These are phyloP conservation scores for Lacerta agilis DNA, from an alignment of 2,797 vertebrate species.

Conservation along the genomic window DNA sequence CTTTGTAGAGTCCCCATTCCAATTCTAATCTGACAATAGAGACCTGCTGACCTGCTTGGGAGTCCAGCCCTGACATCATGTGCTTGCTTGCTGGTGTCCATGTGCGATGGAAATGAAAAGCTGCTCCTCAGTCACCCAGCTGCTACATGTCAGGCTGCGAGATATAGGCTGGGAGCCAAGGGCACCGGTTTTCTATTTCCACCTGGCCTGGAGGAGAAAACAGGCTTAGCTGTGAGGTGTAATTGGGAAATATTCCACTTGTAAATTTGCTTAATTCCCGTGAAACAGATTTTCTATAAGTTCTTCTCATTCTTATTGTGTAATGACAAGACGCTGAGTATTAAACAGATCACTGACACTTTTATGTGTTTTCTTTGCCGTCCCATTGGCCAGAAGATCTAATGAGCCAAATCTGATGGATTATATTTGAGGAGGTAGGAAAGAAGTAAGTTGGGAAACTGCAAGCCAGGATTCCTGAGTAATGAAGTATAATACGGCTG, in stretches of 20 bases:
- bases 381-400: neutral
- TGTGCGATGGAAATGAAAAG: too few relatives aligned
- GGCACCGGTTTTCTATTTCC: too few relatives aligned
- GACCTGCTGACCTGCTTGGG: too few relatives aligned
- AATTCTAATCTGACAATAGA: too few relatives aligned
- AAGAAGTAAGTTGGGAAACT: neutral
- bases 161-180: too few relatives aligned
- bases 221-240: too few relatives aligned
- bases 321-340: neutral
- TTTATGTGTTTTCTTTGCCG: neutral
- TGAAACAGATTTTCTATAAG: neutral
- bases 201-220: too few relatives aligned
- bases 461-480: neutral
- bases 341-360: neutral
- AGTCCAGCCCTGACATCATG: too few relatives aligned
- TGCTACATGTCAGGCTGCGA: too few relatives aligned
- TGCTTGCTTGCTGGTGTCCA: too few relatives aligned
- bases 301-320: neutral
- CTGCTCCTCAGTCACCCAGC: too few relatives aligned
- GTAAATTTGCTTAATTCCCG: neutral
- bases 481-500: neutral
- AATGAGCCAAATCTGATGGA: fast-evolving
- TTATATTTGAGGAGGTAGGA: neutral
- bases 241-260: neutral
- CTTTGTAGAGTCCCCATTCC: neutral